Percentiles rank a stretch among this genome's conserved stretches.
Evolutionary conservation across 2,113 vertebrate species (phyloP).

Genomic region (Mobula birostris): DNA sequence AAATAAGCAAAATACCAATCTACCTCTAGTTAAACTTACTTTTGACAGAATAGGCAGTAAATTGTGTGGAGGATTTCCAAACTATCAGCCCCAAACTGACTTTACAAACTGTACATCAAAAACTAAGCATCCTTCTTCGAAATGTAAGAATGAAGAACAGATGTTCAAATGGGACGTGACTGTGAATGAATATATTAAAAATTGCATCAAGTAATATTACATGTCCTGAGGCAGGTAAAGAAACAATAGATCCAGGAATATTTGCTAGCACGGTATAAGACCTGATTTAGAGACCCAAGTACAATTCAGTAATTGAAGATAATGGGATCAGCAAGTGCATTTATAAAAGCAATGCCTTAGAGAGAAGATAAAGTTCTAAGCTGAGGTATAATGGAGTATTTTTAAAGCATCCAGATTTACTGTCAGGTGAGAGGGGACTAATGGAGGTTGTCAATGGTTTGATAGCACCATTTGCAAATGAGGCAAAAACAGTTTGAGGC

Average conservation of each 20-base stretch:
- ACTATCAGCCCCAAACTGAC: not conserved
- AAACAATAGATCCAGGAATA: not conserved
- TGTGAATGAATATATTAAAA: not conserved
- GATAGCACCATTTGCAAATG: not conserved
- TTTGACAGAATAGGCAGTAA: too few relatives aligned
- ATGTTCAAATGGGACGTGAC: too few relatives aligned
- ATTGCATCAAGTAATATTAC: not conserved
- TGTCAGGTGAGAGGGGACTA: not conserved
- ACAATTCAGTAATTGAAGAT: not conserved
- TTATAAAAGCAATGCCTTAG: not conserved
- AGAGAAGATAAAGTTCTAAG: not conserved
- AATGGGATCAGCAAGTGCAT: not conserved
- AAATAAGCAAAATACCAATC: too few relatives aligned
- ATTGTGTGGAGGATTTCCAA: too few relatives aligned
- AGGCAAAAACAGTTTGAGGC: not conserved
- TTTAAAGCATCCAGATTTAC: constrained; percentile 4
- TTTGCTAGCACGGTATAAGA: not conserved
- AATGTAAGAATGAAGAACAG: too few relatives aligned
- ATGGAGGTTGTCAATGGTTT: not conserved
- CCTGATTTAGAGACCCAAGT: not conserved
- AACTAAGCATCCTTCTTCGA: not conserved
- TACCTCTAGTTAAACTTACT: too few relatives aligned
- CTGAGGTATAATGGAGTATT: not conserved
- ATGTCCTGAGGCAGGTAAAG: not conserved
- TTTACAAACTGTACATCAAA: not conserved